Evolutionary conservation across 2,888 invertebrate genomes (phyloP).

Genomic region (Saturnia japonica): DNA sequence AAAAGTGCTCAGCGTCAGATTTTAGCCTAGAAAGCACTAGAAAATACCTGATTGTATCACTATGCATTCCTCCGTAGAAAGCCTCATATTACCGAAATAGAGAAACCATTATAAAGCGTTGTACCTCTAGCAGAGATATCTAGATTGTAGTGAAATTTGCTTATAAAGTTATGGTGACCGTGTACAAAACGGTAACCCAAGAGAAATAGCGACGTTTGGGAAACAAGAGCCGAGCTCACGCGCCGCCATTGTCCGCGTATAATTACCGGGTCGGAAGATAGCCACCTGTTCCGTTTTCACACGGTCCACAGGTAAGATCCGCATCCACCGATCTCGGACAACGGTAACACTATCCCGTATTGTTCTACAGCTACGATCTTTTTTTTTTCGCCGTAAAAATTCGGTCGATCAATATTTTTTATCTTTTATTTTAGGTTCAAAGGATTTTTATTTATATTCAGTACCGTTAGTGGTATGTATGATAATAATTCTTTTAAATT

Average conservation of each 20-base stretch:
- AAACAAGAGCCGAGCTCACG: slow-evolving; percentile 11
- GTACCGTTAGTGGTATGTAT: not conserved
- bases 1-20: too few species aligned
- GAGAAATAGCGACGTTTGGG: slow-evolving; percentile 22
- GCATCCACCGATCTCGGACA: slow-evolving; percentile 56
- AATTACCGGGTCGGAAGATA: slow-evolving; percentile 63
- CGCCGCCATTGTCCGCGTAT: slow-evolving; percentile 16
- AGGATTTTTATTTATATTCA: not conserved
- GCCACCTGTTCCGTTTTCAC: slow-evolving; percentile 80
- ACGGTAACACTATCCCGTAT: slow-evolving; percentile 68
- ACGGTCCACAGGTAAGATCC: slow-evolving; percentile 72
- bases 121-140: not conserved
- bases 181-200: slow-evolving; percentile 25
- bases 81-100: not conserved
- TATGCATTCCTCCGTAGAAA: not conserved
- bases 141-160: not conserved
- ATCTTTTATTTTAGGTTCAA: not conserved
- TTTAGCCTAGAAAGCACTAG: too few species aligned
- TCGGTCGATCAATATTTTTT: not conserved
- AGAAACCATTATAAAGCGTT: not conserved
- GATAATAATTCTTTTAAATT: not conserved
- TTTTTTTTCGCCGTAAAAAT: slow-evolving; percentile 28
- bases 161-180: slow-evolving; percentile 4
- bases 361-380: slow-evolving; percentile 54
- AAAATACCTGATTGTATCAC: not conserved